Percentiles rank a stretch among this genome's conserved stretches.
phyloP scores from a whole-genome alignment of 2,888 invertebrate genomes.

The Agrotis clavis region DNA sequence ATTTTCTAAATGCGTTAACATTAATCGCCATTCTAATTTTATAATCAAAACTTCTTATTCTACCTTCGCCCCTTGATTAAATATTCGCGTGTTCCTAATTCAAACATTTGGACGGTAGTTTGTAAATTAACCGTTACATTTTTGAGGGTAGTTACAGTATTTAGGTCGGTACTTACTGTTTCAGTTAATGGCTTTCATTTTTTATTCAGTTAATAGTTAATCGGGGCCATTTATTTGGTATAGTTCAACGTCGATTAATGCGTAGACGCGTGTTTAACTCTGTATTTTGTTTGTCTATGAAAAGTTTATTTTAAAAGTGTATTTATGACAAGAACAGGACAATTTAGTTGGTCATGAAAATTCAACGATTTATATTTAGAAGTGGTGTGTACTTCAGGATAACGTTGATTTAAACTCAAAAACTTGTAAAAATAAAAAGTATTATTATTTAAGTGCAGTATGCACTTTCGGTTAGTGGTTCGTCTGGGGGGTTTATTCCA shows the following conservation, averaged over 20 bases:
- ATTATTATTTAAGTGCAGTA: too few species aligned
- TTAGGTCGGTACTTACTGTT: constrained; percentile 53
- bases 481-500: too few species aligned
- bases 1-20: background rate
- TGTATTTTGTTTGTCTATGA: too few species aligned
- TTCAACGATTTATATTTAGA: too few species aligned
- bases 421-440: too few species aligned
- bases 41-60: constrained; percentile 38
- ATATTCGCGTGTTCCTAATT: constrained; percentile 75
- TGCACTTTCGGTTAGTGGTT: too few species aligned
- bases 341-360: too few species aligned
- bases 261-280: background rate
- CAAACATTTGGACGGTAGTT: constrained; percentile 48
- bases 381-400: too few species aligned
- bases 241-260: constrained; percentile 41
- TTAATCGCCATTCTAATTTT: constrained; percentile 19
- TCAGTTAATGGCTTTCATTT: constrained; percentile 42
- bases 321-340: too few species aligned
- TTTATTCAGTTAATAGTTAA: constrained; percentile 50
- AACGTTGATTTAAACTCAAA: too few species aligned
- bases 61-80: constrained; percentile 69
- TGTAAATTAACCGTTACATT: constrained; percentile 43
- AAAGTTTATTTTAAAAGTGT: too few species aligned
- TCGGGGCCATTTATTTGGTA: constrained; percentile 30
- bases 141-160: constrained; percentile 51